phyloP scores from a whole-genome alignment of 2,113 vertebrate genomes.

The Megatriorchis doriae region DNA sequence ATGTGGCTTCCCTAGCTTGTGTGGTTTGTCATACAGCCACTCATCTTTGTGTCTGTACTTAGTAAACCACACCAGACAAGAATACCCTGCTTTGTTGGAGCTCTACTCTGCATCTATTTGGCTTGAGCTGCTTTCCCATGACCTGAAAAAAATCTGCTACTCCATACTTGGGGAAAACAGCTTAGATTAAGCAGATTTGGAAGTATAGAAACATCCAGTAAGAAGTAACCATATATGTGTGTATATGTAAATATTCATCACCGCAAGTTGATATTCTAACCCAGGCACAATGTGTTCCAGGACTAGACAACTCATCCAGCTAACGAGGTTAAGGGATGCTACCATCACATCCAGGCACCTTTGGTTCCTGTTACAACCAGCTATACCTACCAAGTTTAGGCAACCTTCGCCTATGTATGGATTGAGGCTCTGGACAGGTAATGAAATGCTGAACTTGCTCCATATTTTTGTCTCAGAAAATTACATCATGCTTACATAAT shows the following conservation, averaged over 20 bases:
- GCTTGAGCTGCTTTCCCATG: background rate
- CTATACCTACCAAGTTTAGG: background rate
- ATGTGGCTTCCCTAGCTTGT: background rate
- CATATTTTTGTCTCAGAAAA: constrained; percentile 20
- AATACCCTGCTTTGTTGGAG: background rate
- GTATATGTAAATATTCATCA: background rate
- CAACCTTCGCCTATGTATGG: background rate
- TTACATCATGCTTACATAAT: constrained; percentile 17
- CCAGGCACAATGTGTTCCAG: background rate
- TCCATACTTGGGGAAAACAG: background rate
- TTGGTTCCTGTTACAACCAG: background rate
- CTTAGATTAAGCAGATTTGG: background rate
- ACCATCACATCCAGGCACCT: background rate
- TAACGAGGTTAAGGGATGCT: background rate
- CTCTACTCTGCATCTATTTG: background rate
- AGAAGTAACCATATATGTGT: background rate
- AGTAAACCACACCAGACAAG: background rate
- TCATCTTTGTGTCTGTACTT: background rate
- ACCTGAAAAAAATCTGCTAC: background rate
- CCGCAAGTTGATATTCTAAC: background rate
- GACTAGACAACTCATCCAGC: background rate
- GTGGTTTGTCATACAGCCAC: background rate
- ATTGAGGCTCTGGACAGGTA: background rate
- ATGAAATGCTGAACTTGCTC: constrained; percentile 21
- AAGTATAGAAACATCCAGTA: background rate